These are phyloP conservation scores for Andrena camellia DNA, from an alignment of 2,888 invertebrate genomes.

Conservation along the genomic window DNA sequence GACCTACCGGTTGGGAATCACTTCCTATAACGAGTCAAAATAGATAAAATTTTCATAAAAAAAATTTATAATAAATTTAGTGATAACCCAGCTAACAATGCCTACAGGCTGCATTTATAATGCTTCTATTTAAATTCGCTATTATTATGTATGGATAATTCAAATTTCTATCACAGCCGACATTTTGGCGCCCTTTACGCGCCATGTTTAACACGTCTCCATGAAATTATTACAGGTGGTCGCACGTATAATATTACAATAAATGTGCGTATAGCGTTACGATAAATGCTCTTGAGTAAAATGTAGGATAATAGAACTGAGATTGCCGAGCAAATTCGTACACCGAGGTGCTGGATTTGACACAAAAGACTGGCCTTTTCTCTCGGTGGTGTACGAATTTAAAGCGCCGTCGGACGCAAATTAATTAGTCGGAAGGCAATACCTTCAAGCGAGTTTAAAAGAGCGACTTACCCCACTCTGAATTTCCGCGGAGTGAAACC, in stretches of 20 bases:
- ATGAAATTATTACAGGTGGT: too few relatives aligned
- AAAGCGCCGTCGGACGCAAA: slow-evolving; percentile 26
- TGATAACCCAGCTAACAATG: neutral
- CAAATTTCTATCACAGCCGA: neutral
- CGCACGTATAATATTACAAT: too few relatives aligned
- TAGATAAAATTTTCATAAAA: too few relatives aligned
- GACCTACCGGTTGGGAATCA: too few relatives aligned
- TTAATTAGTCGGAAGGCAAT: slow-evolving; percentile 52
- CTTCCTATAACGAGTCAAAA: too few relatives aligned
- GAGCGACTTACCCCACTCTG: slow-evolving; percentile 35
- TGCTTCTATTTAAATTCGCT: neutral
- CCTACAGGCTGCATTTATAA: neutral
- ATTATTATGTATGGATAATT: neutral
- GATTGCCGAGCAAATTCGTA: slow-evolving; percentile 25
- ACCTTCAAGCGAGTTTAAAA: slow-evolving; percentile 40
- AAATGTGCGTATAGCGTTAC: too few relatives aligned
- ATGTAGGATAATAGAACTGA: neutral
- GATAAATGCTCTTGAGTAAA: neutral
- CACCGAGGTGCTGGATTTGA: neutral
- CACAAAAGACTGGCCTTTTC: slow-evolving; percentile 27
- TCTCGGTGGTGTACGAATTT: neutral
- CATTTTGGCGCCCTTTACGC: neutral
- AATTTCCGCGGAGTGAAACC: slow-evolving; percentile 31
- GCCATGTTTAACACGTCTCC: neutral
- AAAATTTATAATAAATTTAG: too few relatives aligned